Conservation (phyloP, 2,113 vertebrate species). For the Dendropsophus ebraccatus region DNA sequence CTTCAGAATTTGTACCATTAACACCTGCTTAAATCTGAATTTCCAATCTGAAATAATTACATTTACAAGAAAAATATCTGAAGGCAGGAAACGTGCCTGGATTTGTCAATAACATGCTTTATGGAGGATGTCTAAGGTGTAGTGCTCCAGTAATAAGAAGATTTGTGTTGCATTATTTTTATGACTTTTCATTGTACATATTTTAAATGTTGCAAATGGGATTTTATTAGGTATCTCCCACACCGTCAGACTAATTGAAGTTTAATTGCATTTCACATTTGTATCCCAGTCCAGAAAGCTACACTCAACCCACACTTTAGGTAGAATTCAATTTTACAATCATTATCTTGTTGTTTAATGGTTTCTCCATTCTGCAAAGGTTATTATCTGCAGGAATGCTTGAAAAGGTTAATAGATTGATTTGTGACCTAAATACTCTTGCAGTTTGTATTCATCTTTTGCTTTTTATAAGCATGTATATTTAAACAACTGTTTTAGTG, state of each 20-base stretch:
- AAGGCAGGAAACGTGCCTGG: slow-evolving; percentile 72
- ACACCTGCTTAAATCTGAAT: background rate
- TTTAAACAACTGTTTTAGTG: too few species aligned
- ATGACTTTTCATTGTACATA: slow-evolving; percentile 44
- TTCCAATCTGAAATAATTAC: background rate
- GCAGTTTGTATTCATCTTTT: slow-evolving; percentile 39
- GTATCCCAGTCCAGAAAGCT: slow-evolving; percentile 43
- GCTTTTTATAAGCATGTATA: slow-evolving; percentile 4
- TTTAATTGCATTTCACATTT: slow-evolving; percentile 56
- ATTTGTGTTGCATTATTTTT: slow-evolving; percentile 71
- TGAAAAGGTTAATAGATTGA: slow-evolving; percentile 68
- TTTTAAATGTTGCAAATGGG: slow-evolving; percentile 34
- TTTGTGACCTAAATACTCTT: slow-evolving; percentile 38
- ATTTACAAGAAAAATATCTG: background rate
- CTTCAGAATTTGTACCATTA: background rate
- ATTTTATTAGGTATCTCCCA: slow-evolving; percentile 48
- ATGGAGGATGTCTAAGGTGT: slow-evolving; percentile 73
- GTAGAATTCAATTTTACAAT: slow-evolving; percentile 53
- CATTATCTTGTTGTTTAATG: slow-evolving; percentile 64
- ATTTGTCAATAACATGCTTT: slow-evolving; percentile 76
- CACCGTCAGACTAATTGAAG: slow-evolving; percentile 53
- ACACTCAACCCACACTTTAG: slow-evolving; percentile 43
- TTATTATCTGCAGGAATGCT: slow-evolving; percentile 59
- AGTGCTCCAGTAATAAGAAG: slow-evolving; percentile 67
- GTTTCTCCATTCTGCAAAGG: slow-evolving; percentile 60